Evolutionary conservation across 2,888 invertebrate species (phyloP).

Genomic region (Ametastegia equiseti): DNA sequence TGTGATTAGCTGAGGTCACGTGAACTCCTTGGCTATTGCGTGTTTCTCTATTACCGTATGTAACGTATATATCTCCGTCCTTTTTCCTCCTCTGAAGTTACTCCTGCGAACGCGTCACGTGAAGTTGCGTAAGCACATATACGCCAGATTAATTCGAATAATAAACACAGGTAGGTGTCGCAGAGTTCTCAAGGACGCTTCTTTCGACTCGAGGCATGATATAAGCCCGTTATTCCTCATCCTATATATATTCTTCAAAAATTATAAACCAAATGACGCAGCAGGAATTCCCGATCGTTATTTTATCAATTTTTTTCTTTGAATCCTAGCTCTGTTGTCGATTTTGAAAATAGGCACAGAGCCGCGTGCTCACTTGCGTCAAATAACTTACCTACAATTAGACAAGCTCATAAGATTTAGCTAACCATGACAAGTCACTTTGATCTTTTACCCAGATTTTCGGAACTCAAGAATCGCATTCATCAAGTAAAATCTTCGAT

Average conservation of each 20-base stretch:
- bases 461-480: too few species aligned
- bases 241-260: neutral
- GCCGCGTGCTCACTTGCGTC: too few species aligned
- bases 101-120: conserved; percentile 20
- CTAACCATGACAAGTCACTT: too few species aligned
- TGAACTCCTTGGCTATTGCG: neutral
- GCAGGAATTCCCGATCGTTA: too few species aligned
- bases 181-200: neutral
- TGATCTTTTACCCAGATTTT: too few species aligned
- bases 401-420: too few species aligned
- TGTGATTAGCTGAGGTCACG: conserved; percentile 24
- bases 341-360: too few species aligned
- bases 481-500: too few species aligned
- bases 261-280: too few species aligned
- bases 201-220: neutral
- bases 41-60: neutral
- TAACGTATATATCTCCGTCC: neutral
- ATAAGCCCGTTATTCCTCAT: neutral
- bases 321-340: neutral
- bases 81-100: neutral
- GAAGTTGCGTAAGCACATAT: conserved; percentile 6
- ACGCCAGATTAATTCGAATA: neutral
- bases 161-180: conserved; percentile 2
- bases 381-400: too few species aligned
- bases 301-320: neutral